Conservation (phyloP, 2,888 invertebrate genomes). For the Caenorhabditis sp. region DNA sequence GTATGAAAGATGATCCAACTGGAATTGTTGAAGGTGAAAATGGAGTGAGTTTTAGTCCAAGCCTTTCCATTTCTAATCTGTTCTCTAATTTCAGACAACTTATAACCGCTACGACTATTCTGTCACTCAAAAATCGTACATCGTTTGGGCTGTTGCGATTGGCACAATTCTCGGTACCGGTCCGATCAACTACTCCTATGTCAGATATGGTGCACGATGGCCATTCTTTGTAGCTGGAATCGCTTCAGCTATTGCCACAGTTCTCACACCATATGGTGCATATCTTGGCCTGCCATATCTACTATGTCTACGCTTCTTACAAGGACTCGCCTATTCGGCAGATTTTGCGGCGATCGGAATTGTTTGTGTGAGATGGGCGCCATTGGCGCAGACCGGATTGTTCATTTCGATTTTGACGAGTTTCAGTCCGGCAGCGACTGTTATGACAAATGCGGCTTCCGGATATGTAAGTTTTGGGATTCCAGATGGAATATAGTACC, state of each 20-base stretch:
- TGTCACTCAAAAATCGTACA: conserved; percentile 50
- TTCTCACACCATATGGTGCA: conserved; percentile 47
- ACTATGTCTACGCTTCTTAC: conserved; percentile 44
- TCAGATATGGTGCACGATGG: conserved; percentile 57
- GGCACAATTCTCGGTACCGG: conserved; percentile 62
- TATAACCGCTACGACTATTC: conserved; percentile 54
- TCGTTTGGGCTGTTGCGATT: conserved; percentile 61
- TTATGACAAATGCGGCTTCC: conserved; percentile 61
- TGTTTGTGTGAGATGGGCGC: conserved; percentile 62
- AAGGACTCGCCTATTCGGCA: conserved; percentile 57
- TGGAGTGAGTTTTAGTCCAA: conserved; percentile 40
- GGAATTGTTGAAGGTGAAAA: conserved; percentile 34
- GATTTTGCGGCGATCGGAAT: conserved; percentile 60
- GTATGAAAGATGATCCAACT: conserved; percentile 56
- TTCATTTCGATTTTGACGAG: conserved; percentile 64
- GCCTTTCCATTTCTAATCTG: not conserved
- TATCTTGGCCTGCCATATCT: conserved; percentile 38
- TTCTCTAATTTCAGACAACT: conserved; percentile 43
- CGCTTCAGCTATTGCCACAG: conserved; percentile 45
- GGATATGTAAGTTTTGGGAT: conserved; percentile 49
- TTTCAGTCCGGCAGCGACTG: conserved; percentile 60
- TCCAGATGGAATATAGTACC: too few species aligned
- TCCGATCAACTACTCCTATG: conserved; percentile 59
- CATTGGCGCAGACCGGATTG: conserved; percentile 59
- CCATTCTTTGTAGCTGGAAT: conserved; percentile 57